Evolutionary conservation across 37 sponge, comb jelly and placozoan genomes (phyloP), one percentile per base, ranked within the genome.

Genomic region (Lycopodina hypogea): DNA sequence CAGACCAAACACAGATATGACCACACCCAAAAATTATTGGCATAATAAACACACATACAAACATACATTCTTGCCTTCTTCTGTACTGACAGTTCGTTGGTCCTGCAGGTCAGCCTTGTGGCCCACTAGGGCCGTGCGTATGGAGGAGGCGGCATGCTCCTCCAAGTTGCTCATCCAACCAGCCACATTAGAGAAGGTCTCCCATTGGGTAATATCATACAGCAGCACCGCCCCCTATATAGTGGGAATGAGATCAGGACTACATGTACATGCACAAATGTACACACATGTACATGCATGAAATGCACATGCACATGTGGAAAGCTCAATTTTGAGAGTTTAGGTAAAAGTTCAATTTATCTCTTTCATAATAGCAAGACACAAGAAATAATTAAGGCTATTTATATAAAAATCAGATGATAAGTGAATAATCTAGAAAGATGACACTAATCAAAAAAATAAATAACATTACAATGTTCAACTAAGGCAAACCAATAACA

Each of bases 41-140:
- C n/a, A n/a, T n/a, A n/a, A n/a, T n/a, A n/a, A n/a, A 6, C 30
- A 29, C 63, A 30, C 26, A 45, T 9, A 45, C 8, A 4, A 12
- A 36, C 82, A 39, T 21, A 83, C 84, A 39, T 81, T 78, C n/a
- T 74, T 9, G 56, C 90, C 93, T 39, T 89, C 90, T 24, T 81
- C 69, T 29, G 57, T n/a, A 9, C 81, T 39, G 39, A 93, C 93
- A 3, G 45, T 56, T 64, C 90, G 64, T 17, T 84, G 73, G 19
- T 86, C 84, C 22, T 77, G 68, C 17, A 83, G 62, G 72, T 93
- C 94, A 64, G 29, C 29, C 73, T 93, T 93, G 78, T 93, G 93
- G 2, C 90, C 94, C 24, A 93, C 91, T 12, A 93, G 1, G 2
- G 61, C 75, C 38, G 83, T 76, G 32, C 56, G 29, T 19, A 90